phyloP scores from a whole-genome alignment of 2,113 vertebrate species.

The Athene cunicularia region DNA sequence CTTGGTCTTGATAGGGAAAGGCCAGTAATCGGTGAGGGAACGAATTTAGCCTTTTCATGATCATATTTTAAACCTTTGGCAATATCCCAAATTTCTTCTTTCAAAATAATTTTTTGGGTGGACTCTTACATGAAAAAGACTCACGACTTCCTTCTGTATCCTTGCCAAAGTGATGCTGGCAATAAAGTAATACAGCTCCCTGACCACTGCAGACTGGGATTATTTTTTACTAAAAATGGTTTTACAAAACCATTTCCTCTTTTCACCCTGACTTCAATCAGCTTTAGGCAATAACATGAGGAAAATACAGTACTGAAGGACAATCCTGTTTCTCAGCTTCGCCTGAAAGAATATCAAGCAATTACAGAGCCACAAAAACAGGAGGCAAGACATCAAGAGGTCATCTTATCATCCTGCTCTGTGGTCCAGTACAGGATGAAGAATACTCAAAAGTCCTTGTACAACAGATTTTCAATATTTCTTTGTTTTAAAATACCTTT shows the following conservation, averaged over 20 bases:
- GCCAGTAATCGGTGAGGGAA: not conserved
- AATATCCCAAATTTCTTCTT: not conserved
- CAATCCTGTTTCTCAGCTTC: not conserved
- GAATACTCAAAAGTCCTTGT: not conserved
- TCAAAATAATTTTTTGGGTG: not conserved
- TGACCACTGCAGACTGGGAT: not conserved
- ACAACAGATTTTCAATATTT: not conserved
- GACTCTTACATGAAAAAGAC: not conserved
- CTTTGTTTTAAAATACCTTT: not conserved
- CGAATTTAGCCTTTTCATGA: not conserved
- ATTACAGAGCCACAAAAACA: not conserved
- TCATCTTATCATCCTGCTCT: not conserved
- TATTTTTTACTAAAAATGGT: not conserved
- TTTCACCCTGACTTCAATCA: not conserved
- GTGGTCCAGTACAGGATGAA: not conserved
- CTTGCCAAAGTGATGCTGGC: not conserved
- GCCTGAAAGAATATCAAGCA: not conserved
- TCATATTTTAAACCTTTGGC: not conserved
- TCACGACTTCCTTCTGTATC: not conserved
- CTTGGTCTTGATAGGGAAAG: not conserved
- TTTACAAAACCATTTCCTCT: not conserved
- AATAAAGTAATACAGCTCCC: not conserved
- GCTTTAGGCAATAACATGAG: not conserved
- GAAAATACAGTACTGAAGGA: not conserved
- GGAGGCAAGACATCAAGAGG: not conserved